Percentiles rank a stretch among this genome's conserved stretches.
Evolutionary conservation across 1,140 invertebrate genomes (phyloP).

Genomic region (Aradophagus sp.): DNA sequence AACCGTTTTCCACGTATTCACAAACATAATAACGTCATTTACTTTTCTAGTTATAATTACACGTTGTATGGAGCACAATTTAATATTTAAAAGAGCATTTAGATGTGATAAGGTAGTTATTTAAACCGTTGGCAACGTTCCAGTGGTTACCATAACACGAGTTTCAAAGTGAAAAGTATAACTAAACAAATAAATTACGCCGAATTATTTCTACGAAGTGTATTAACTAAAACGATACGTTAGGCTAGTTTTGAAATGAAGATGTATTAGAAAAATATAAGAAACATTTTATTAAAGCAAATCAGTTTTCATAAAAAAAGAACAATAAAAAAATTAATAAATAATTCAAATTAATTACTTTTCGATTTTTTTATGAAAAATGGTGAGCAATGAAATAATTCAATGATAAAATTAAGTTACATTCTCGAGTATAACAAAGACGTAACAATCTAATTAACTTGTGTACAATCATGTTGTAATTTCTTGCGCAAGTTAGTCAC

Average conservation of each 20-base stretch:
- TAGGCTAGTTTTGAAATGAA: no score
- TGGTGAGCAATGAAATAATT: conserved; percentile 28
- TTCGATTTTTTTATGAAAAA: no score
- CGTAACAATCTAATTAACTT: conserved; percentile 47
- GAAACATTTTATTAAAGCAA: no score
- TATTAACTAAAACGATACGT: no score
- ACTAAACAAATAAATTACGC: conserved; percentile 17
- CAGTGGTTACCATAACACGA: conserved; percentile 22
- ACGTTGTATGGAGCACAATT: conserved; percentile 26
- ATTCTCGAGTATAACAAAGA: conserved; percentile 33
- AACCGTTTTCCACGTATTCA: conserved; percentile 7
- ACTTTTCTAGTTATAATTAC: conserved; percentile 36
- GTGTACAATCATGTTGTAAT: conserved; percentile 51
- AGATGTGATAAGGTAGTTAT: conserved; percentile 40
- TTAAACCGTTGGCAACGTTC: conserved; percentile 34
- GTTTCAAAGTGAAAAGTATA: conserved; percentile 27
- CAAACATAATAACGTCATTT: conserved; percentile 23
- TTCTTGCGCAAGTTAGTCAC: conserved; percentile 51
- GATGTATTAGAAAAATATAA: no score
- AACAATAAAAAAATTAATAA: no score
- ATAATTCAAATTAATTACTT: no score
- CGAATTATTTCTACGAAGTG: no score
- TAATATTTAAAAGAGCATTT: conserved; percentile 46
- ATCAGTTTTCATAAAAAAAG: no score
- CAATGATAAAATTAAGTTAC: conserved; percentile 29